Evolutionary conservation across 2,888 invertebrate genomes (phyloP), one percentile per base, ranked within the genome.

Genomic region (Belgica antarctica): DNA sequence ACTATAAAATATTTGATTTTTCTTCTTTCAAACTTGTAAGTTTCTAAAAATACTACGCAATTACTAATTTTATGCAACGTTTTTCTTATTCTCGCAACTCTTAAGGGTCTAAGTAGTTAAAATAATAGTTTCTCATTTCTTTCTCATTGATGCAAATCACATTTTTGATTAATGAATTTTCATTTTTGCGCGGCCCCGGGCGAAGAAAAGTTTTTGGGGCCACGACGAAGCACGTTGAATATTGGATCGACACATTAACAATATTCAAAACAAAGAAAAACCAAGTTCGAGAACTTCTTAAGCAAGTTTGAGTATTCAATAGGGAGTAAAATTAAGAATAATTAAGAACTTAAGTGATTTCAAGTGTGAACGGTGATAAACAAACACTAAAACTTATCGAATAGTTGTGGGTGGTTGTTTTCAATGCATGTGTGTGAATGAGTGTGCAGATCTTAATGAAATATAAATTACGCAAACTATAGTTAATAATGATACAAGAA

Each of bases 11-110:
- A 59, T 25, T n/a, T 52, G 52, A 52, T 52, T 31, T 31, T 31
- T 31, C 52, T 22, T 52, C 52, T 52, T n/a, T 17, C 52, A 52
- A 52, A 52, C 22, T 12, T 41, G 52, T 52, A 22, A 52, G 52
- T 52, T 52, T 52, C 52, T 52, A 52, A 52, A 52, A 52, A 52
- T 52, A 52, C 52, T 52, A 52, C 22, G 52, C 52, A 52, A 52
- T 22, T 52, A 8, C 52, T 52, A 52, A 22, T 52, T n/a, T 31
- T 31, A 31, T 52, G 52, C 15, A 41, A 8, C 7, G 12, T 8
- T 31, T 12, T 31, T 31, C 12, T 31, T 12, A 31, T 31, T 41
- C 15, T 41, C 31, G 31, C 41, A 41, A 41, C 41, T 52, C 52
- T 22, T 52, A 52, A 52, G 22, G 8, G 17, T 10, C 22, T 52